These are phyloP conservation scores for Drosophila kurseongensis DNA, from an alignment of 1,140 invertebrate genomes.

Conservation along the genomic window DNA sequence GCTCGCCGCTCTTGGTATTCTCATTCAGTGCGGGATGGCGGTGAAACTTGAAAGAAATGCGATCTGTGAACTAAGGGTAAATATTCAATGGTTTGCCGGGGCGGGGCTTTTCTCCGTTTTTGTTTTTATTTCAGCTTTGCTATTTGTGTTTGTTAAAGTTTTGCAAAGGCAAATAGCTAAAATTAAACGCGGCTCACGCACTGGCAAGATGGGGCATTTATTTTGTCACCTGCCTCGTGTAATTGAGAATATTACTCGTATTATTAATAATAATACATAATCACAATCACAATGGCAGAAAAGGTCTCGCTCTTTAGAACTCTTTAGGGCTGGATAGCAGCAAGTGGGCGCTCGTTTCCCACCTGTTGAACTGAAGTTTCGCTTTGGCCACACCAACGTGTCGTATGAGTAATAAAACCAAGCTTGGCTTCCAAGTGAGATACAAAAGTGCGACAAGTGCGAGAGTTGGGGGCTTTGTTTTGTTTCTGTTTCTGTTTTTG, in stretches of 20 bases:
- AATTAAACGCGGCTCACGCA: conserved; percentile 72
- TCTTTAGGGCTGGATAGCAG: conserved; percentile 51
- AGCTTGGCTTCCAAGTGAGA: conserved; percentile 45
- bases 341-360: neutral
- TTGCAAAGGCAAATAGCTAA: conserved; percentile 60
- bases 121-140: conserved; percentile 31
- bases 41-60: conserved; percentile 67
- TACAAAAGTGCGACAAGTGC: conserved; percentile 66
- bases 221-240: conserved; percentile 70
- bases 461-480: conserved; percentile 56
- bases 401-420: conserved; percentile 78
- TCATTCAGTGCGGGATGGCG: conserved; percentile 28
- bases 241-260: conserved; percentile 55
- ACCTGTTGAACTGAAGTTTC: conserved; percentile 25
- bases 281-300: conserved; percentile 48
- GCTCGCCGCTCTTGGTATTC: conserved; percentile 7
- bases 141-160: conserved; percentile 75
- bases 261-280: conserved; percentile 71
- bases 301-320: conserved; percentile 33
- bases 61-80: conserved; percentile 68
- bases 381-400: conserved; percentile 32
- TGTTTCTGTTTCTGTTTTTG: conserved; percentile 19
- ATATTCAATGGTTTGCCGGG: conserved; percentile 49
- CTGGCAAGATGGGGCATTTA: conserved; percentile 67
- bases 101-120: conserved; percentile 21